Conservation (phyloP, 1,140 invertebrate genomes). For the Myzus persicae region DNA sequence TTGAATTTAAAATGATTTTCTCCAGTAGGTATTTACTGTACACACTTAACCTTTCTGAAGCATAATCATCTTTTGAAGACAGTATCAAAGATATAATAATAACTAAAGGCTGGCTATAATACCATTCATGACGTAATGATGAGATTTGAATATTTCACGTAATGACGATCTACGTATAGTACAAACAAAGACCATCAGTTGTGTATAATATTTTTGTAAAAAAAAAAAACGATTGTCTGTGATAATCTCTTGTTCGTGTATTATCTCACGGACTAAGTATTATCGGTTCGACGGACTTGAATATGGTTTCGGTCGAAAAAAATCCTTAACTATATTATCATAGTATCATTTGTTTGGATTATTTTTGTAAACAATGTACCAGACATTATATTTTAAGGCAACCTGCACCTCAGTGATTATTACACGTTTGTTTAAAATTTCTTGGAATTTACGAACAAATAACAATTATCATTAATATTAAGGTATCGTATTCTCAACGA, state of each 20-base stretch:
- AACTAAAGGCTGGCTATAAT: background rate
- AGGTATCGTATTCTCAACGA: background rate
- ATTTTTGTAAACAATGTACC: conserved; percentile 10
- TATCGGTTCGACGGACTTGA: background rate
- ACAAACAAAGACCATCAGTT: background rate
- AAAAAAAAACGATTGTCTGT: conserved; percentile 1
- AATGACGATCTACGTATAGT: background rate
- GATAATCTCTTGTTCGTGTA: conserved; percentile 22
- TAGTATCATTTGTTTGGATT: background rate
- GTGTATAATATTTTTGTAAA: background rate
- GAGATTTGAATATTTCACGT: background rate
- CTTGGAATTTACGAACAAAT: background rate
- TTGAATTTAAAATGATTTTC: background rate
- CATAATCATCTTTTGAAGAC: conserved; percentile 26
- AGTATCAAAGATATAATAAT: background rate
- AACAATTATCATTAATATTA: background rate
- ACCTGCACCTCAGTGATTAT: background rate
- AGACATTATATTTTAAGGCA: background rate
- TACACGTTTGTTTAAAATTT: background rate
- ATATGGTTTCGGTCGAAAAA: conserved; percentile 16
- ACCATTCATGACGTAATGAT: background rate
- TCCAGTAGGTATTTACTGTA: background rate
- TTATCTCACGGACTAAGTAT: background rate
- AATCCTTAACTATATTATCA: background rate
- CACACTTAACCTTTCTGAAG: background rate